phyloP scores from a whole-genome alignment of 2,113 vertebrate species.

The Bos taurus region ARS-UCD2.0 NC_037334.1:109444001-109444500 shows the following conservation, averaged over 20 bases:
- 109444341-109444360: no score
- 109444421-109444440: no score
- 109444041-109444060: not conserved
- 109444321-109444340: no score
- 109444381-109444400: no score
- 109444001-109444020: no score
- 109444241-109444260: no score
- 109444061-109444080: not conserved
- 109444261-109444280: no score
- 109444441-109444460: not conserved
- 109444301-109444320: no score
- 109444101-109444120: not conserved
- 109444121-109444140: not conserved
- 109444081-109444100: not conserved
- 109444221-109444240: not conserved
- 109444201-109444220: not conserved
- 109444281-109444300: no score
- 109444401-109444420: no score
- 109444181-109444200: not conserved
- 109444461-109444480: not conserved
- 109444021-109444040: not conserved
- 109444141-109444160: not conserved
- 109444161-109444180: not conserved
- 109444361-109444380: no score
- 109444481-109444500: not conserved